Base-by-base conservation (phyloP, 2,113 vertebrate genomes). In the Cyprinodon tularosa region DNA sequence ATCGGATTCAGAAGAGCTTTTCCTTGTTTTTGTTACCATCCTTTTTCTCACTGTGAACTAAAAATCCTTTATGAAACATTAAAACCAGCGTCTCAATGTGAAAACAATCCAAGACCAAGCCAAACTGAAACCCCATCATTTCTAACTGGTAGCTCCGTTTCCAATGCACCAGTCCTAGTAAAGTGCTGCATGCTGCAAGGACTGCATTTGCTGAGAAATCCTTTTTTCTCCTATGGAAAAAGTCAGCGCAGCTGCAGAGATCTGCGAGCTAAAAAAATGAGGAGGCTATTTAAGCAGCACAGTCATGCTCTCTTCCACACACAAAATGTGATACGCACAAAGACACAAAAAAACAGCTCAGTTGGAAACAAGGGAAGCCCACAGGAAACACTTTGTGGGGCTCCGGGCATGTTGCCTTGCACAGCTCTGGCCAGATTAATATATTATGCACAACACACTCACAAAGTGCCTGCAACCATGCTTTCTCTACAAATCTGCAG, bases 21-120 rank as follows among this genome's bases (percentile, higher is more conserved):
- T 91, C 84, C 45, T 89, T 48, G 45, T 62, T 85, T 77, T 92
- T 74, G 78, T 93, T 85, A 86, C 84, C 85, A 92, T 92, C 71
- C 72, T 64, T 59, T 53, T 53, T 44, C 53, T 71, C 42, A 9
- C 62, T 80, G 79, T 4, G 39, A 63, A 53, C 50, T 20, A 50
- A 36, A 17, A 59, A n/a, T 74, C 59, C 69, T 62, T 82, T 67
- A 65, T 68, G 72, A 67, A 38, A 67, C 57, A 60, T 36, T 12
- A 61, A 79, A 62, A 44, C 42, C 53, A 63, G 57, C 2, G 20
- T 15, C 38, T 70, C 29, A 79, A 65, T 77, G 71, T 64, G 57
- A 62, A 60, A 71, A 77, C 62, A 66, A 6, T 47, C 63, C 78
- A 57, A 50, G 22, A 57, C 14, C 10, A 75, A 70, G 29, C n/a